Conservation (phyloP, 2,113 vertebrate species). For the Phyllopteryx taeniolatus region DNA sequence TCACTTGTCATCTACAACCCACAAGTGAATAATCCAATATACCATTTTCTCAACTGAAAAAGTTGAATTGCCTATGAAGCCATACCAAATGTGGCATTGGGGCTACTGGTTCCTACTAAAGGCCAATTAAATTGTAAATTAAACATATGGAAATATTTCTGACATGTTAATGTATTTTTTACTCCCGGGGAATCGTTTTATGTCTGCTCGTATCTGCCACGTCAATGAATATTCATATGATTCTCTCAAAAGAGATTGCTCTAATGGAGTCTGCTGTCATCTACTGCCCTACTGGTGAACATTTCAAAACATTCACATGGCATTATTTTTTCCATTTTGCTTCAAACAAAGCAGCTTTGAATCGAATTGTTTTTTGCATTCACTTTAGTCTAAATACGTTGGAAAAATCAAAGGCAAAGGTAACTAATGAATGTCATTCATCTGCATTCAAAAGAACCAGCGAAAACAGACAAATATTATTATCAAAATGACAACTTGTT, state of each 20-base stretch:
- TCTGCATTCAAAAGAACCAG: background rate
- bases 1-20: background rate
- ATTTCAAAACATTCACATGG: background rate
- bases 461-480: background rate
- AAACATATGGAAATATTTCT: background rate
- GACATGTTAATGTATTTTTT: background rate
- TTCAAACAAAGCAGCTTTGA: background rate
- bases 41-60: background rate
- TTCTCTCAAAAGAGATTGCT: background rate
- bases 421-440: background rate
- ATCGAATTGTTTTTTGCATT: background rate
- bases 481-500: background rate
- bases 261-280: background rate
- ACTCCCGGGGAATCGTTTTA: background rate
- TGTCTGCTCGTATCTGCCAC: background rate
- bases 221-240: background rate
- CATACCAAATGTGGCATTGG: background rate
- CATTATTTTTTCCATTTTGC: background rate
- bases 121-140: background rate
- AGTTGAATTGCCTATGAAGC: background rate
- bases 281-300: background rate
- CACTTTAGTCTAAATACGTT: background rate
- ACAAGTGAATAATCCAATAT: background rate
- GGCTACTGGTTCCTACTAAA: background rate
- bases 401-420: background rate